Conservation (phyloP, 1,140 invertebrate species). For the Panulirus ornatus region DNA sequence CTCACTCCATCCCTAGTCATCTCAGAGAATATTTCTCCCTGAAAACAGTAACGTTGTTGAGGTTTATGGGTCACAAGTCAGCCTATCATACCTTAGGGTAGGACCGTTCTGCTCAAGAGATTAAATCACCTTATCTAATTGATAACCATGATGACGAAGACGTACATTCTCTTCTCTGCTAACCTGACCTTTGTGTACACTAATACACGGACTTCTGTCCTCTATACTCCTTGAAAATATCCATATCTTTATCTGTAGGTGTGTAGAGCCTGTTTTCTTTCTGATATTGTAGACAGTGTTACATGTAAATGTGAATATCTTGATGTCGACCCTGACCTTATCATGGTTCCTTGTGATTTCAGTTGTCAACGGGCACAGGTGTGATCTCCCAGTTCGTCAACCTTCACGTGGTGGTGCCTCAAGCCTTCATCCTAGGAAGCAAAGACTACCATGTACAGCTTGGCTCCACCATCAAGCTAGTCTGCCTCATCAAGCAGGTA, state of each 20-base stretch:
- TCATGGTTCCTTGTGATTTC: conserved; percentile 68
- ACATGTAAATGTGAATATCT: neutral
- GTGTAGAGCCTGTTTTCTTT: neutral
- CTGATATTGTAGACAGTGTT: neutral
- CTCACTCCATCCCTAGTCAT: too few species aligned
- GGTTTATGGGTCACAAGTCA: too few species aligned
- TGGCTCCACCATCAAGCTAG: conserved; percentile 92
- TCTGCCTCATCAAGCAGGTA: conserved; percentile 96
- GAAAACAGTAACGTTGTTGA: too few species aligned
- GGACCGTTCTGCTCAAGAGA: too few species aligned
- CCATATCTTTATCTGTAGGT: neutral
- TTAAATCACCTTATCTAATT: too few species aligned
- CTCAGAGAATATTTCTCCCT: too few species aligned
- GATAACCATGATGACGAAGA: too few species aligned
- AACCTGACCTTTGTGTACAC: too few species aligned
- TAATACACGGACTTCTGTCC: too few species aligned
- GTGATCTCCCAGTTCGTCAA: conserved; percentile 92
- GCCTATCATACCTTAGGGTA: too few species aligned
- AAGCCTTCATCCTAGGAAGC: conserved; percentile 90
- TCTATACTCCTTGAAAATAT: neutral
- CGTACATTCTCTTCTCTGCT: too few species aligned
- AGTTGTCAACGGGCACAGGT: conserved; percentile 91
- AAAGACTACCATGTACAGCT: conserved; percentile 93
- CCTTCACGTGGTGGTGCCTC: conserved; percentile 91
- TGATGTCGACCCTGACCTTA: neutral